Base-by-base conservation (phyloP, 2,797 vertebrate species). In the Ctenopoma multispine region DNA sequence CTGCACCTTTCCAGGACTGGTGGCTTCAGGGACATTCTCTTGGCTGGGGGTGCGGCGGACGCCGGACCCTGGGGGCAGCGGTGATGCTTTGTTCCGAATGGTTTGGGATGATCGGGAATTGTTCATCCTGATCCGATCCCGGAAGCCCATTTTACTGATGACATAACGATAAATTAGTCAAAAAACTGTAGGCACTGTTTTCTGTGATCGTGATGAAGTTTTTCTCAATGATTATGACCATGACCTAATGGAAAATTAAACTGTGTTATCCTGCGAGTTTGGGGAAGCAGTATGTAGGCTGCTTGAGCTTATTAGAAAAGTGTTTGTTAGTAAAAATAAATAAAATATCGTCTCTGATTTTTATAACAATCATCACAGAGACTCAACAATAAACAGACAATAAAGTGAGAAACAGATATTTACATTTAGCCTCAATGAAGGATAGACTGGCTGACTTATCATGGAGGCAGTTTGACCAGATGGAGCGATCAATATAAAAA, bases 1-100 rank as follows among this genome's bases (percentile, higher is more conserved):
- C 92, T 98, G 97, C 73, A 99, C 97, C 85, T 98, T 99, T 58
- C 94, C 95, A 0, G 97, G 97, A 83, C 96, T 98, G 75, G 91
- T 84, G 61, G 92, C 89, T 68, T 97, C 97, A 0, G 95, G 89
- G 4, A 95, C 46, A 0, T 96, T 96, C 89, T 99, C 97, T 1
- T 94, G 93, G 89, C 95, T 96, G n/a, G 97, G 97, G 2, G 97
- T 96, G 53, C 77, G 89, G 17, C 93, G 93, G 3, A 96, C 91
- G 0, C 93, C 86, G 1, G 94, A 93, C 0, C 92, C 93, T 12
- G 96, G 91, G 0, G 94, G 92, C 85, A 95, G 91, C 0, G 93
- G 93, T 0, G 94, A 94, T 5, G 92, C 77, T 86, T 96, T 96
- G 79, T 89, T 95, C 43, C 96, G 93, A 62, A 95, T 90, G 21